Percentiles rank a stretch among this genome's conserved stretches.
These are phyloP conservation scores for Pituophis catenifer DNA, from an alignment of 2,113 vertebrate genomes.

Conservation along the genomic window DNA sequence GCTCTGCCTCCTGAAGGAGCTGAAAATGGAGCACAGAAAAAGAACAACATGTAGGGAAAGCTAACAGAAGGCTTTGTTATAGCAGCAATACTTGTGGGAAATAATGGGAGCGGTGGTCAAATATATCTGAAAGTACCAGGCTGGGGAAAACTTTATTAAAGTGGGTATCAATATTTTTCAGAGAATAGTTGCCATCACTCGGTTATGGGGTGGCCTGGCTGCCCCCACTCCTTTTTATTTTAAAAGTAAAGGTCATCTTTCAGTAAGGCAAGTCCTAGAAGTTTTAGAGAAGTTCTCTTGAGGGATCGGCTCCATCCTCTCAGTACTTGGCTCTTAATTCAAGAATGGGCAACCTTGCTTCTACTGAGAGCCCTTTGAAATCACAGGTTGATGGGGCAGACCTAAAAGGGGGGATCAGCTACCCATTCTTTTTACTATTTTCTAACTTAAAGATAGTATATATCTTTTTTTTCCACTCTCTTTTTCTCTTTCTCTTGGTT, in stretches of 20 bases:
- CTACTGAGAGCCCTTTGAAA: neutral
- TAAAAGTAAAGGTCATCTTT: neutral
- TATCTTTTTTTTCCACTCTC: neutral
- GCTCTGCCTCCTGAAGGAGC: neutral
- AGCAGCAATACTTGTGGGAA: neutral
- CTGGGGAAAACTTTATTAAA: neutral
- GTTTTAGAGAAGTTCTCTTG: neutral
- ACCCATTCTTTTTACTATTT: neutral
- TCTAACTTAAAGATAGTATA: neutral
- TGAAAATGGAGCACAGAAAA: neutral
- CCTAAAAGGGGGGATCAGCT: neutral
- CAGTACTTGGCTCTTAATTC: neutral
- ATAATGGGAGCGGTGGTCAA: neutral
- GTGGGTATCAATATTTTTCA: neutral
- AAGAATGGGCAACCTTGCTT: neutral
- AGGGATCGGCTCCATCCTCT: neutral
- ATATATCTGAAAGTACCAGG: neutral
- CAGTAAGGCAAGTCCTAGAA: neutral
- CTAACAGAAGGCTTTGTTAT: neutral
- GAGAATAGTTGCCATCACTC: neutral
- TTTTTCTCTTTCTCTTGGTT: neutral
- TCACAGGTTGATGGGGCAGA: neutral
- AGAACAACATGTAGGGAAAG: neutral
- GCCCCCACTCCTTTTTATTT: neutral
- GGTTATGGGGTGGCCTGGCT: neutral